Evolutionary conservation across 2,113 vertebrate species (phyloP).

Genomic region (Arizona elegans): DNA sequence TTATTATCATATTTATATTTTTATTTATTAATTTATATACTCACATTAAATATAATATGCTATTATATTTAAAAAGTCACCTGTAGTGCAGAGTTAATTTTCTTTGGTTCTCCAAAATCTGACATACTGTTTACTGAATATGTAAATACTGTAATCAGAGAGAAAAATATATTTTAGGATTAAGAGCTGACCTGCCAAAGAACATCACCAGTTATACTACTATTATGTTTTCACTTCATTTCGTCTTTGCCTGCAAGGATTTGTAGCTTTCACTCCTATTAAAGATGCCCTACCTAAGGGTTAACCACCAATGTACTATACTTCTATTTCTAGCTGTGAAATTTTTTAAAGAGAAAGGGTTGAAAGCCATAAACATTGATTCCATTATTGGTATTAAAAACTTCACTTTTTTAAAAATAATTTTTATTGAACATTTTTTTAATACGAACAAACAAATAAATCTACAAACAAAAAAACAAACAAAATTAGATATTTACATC

Average conservation of each 20-base stretch:
- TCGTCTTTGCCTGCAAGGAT: neutral
- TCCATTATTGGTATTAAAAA: neutral
- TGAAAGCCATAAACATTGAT: neutral
- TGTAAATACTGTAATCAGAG: conserved; percentile 81
- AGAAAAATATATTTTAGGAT: conserved; percentile 34
- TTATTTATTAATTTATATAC: neutral
- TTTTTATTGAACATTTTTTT: too few relatives aligned
- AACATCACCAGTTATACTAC: neutral
- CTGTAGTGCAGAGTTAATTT: conserved; percentile 71
- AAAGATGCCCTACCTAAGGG: neutral
- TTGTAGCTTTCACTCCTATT: neutral
- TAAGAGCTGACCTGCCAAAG: neutral
- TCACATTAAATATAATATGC: neutral
- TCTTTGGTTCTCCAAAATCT: conserved; percentile 76
- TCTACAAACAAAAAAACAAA: too few relatives aligned
- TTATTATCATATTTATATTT: neutral
- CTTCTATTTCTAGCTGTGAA: neutral
- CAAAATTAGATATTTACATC: too few relatives aligned
- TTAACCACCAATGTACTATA: neutral
- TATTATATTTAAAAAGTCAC: neutral
- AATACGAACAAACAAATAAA: too few relatives aligned
- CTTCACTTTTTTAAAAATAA: neutral
- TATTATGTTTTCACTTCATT: neutral
- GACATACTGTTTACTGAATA: conserved; percentile 87
- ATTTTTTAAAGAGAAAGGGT: neutral